Conservation (phyloP, 2,888 invertebrate genomes). For the Neoascia interrupta region DNA sequence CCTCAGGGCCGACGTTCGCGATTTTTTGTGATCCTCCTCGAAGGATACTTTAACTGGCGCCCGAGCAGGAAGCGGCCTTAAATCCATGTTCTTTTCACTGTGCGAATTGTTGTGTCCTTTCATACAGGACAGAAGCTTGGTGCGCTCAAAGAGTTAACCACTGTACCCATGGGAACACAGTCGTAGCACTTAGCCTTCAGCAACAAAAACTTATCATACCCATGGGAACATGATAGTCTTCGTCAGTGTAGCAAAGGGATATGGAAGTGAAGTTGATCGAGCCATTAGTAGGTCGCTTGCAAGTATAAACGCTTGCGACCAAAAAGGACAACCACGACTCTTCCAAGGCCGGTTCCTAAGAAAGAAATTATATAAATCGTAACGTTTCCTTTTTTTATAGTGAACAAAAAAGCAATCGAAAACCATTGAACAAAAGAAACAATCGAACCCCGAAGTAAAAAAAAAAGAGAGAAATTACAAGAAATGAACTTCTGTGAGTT, state of each 20-base stretch:
- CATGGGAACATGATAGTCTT: neutral
- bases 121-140: neutral
- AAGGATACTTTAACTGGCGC: conserved; percentile 15
- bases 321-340: too few relatives aligned
- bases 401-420: too few relatives aligned
- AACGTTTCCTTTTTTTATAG: too few relatives aligned
- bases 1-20: too few relatives aligned
- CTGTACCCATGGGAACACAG: conserved; percentile 8
- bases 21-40: too few relatives aligned
- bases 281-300: neutral
- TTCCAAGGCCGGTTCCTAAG: too few relatives aligned
- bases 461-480: too few relatives aligned
- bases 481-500: too few relatives aligned
- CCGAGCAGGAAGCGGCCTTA: neutral
- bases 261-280: neutral
- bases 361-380: too few relatives aligned
- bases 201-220: neutral
- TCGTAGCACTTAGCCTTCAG: neutral
- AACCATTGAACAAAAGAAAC: too few relatives aligned
- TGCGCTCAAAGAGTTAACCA: conserved; percentile 2
- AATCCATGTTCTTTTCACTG: neutral
- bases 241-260: neutral
- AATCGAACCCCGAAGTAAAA: too few relatives aligned
- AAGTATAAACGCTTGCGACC: too few relatives aligned
- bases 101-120: neutral